A percentile compares a stretch with the other conserved stretches of the same genome.
phyloP scores from a whole-genome alignment of 2,888 invertebrate genomes.

The Macrosiphum euphorbiae region DNA sequence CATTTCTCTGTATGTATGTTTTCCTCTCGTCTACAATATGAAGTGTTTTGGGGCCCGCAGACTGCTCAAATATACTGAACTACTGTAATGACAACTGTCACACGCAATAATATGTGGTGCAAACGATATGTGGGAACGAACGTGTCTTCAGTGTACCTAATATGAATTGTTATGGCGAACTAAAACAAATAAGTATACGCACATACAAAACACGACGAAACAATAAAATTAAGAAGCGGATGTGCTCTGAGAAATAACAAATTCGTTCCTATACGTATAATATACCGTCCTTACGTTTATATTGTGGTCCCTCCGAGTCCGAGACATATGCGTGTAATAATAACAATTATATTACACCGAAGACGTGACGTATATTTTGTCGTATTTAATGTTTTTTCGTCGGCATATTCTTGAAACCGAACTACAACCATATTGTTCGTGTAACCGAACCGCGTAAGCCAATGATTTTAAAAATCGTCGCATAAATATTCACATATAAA shows the following conservation, averaged over 20 bases:
- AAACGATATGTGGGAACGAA: constrained; percentile 59
- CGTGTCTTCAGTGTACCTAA: constrained; percentile 53
- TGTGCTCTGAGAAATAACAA: constrained; percentile 41
- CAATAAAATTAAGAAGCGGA: constrained; percentile 59
- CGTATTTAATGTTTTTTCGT: background rate
- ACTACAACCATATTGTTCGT: background rate
- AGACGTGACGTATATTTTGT: background rate
- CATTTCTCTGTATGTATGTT: constrained; percentile 9
- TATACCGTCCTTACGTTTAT: background rate
- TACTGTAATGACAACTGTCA: constrained; percentile 60
- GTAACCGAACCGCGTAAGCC: background rate
- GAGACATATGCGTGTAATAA: background rate
- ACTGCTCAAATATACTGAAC: constrained; percentile 62
- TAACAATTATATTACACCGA: background rate
- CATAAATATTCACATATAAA: background rate
- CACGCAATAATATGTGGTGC: constrained; percentile 42
- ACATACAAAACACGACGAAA: constrained; percentile 28
- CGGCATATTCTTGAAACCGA: background rate
- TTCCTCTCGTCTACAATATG: constrained; percentile 42
- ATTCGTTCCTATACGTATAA: background rate
- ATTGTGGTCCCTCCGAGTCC: background rate
- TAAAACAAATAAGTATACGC: constrained; percentile 35
- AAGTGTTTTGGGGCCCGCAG: constrained; percentile 56
- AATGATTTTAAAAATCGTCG: background rate
- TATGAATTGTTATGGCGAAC: constrained; percentile 48